Percentiles rank a stretch among this genome's conserved stretches.
These are phyloP conservation scores for Pyrgilauda ruficollis DNA, from an alignment of 2,113 vertebrate genomes.

Conservation along the genomic window DNA sequence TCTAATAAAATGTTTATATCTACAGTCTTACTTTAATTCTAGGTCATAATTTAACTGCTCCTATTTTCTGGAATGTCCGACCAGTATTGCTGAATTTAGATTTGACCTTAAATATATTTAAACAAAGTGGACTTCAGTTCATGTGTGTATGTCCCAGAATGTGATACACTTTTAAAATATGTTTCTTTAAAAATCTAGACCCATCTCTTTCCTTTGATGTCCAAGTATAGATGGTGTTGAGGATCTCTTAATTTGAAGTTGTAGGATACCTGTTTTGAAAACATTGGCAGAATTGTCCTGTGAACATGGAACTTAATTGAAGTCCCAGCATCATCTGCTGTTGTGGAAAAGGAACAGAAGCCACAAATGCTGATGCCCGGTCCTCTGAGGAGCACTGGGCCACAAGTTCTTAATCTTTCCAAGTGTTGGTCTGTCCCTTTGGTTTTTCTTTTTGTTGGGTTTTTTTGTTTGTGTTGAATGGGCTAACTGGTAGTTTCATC, in stretches of 20 bases:
- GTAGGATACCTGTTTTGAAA: background rate
- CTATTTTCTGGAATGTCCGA: background rate
- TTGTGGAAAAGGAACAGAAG: background rate
- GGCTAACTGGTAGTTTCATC: background rate
- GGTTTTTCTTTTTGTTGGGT: background rate
- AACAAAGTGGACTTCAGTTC: background rate
- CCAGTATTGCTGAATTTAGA: background rate
- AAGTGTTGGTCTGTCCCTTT: background rate
- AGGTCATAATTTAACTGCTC: background rate
- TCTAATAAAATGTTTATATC: background rate
- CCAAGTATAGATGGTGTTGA: fast-evolving
- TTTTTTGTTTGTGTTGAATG: background rate
- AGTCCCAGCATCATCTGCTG: background rate
- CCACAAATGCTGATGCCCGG: background rate
- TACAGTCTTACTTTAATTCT: background rate
- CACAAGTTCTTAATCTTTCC: background rate
- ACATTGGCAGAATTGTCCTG: background rate
- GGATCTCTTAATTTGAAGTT: background rate
- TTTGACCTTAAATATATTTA: background rate
- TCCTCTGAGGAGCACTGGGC: background rate
- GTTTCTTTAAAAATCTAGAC: background rate
- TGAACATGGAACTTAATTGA: background rate
- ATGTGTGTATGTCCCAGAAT: background rate
- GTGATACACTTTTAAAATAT: background rate
- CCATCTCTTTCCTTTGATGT: background rate